A percentile compares a stretch with the other conserved stretches of the same genome.
Conservation (phyloP, 92 coral and sea anemone genomes). For the Epizoanthus ramosus region DNA sequence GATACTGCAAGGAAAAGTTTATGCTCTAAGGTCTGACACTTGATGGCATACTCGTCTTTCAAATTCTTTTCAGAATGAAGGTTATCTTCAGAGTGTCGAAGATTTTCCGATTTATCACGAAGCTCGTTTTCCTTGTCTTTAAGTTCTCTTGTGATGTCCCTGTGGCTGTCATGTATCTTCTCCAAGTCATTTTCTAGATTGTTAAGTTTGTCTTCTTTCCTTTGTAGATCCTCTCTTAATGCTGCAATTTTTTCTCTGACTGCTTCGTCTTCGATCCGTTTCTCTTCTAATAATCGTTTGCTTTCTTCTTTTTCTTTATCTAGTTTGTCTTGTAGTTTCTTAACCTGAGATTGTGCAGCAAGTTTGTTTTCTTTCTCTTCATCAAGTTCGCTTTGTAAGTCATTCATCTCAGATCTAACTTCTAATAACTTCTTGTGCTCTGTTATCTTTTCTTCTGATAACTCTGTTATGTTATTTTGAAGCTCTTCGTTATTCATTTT, state of each 20-base stretch:
- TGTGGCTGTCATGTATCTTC: neutral
- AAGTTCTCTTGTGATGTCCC: neutral
- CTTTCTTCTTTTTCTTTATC: constrained; percentile 70
- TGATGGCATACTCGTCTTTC: constrained; percentile 66
- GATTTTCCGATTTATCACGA: neutral
- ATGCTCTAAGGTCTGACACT: constrained; percentile 76
- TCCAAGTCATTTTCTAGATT: constrained; percentile 26
- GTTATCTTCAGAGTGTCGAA: constrained; percentile 37
- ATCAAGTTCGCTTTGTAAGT: constrained; percentile 59
- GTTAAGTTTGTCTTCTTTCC: constrained; percentile 53
- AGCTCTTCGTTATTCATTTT: constrained; percentile 8
- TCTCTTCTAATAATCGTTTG: constrained; percentile 69
- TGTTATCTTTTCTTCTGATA: constrained; percentile 53
- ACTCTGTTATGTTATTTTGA: constrained; percentile 57
- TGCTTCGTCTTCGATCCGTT: constrained; percentile 38
- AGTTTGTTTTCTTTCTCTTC: constrained; percentile 56
- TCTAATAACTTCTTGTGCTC: constrained; percentile 66
- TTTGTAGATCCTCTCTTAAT: constrained; percentile 49
- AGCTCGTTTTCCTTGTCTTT: neutral
- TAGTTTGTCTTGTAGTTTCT: constrained; percentile 51
- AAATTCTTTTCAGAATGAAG: constrained; percentile 69
- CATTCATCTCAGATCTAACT: constrained; percentile 66
- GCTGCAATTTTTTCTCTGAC: constrained; percentile 41
- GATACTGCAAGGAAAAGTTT: constrained; percentile 60
- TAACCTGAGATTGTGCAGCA: constrained; percentile 43